These are phyloP conservation scores for Metopolophium dirhodum DNA, from an alignment of 1,140 invertebrate species.

Conservation along the genomic window DNA sequence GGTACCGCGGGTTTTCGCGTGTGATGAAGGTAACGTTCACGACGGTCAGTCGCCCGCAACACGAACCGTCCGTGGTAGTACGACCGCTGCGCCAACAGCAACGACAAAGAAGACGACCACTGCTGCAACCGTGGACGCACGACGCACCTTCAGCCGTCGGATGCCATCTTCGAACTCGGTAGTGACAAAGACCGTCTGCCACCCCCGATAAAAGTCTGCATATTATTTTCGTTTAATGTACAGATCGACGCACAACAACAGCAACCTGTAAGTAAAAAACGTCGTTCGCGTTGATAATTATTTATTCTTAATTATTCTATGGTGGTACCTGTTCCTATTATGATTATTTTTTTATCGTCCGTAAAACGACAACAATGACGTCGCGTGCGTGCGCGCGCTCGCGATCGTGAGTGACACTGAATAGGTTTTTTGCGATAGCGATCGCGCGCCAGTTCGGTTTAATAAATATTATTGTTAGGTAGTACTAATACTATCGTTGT, in stretches of 20 bases:
- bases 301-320: neutral
- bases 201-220: neutral
- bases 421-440: neutral
- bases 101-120: neutral
- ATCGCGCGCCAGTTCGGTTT: neutral
- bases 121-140: neutral
- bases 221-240: constrained; percentile 42
- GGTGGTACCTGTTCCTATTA: neutral
- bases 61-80: neutral
- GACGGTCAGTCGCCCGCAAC: neutral
- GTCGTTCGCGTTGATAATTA: neutral
- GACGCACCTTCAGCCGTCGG: neutral
- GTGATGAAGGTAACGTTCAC: constrained; percentile 45
- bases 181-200: neutral
- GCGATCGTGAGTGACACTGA: neutral
- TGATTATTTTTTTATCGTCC: neutral
- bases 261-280: constrained; percentile 41
- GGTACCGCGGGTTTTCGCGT: constrained; percentile 1
- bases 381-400: neutral
- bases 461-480: neutral
- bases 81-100: neutral
- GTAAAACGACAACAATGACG: neutral
- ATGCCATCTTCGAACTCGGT: neutral
- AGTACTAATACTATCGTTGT: neutral
- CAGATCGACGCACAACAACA: constrained; percentile 42